Percentiles rank a stretch among this genome's conserved stretches.
Evolutionary conservation across 2,113 vertebrate species (phyloP).

Genomic region (Lipophrys pholis): DNA sequence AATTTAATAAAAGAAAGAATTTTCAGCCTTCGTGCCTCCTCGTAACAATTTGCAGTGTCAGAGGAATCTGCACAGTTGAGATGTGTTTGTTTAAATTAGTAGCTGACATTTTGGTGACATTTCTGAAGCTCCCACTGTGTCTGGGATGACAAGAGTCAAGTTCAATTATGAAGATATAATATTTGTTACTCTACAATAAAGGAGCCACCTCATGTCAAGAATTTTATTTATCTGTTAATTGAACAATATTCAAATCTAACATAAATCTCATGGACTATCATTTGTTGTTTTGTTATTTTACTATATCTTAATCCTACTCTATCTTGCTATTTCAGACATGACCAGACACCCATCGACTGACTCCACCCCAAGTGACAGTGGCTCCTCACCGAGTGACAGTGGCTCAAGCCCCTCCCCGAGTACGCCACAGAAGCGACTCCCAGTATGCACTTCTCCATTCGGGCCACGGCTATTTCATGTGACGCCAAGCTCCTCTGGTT

Average conservation of each 20-base stretch:
- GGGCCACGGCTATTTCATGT: constrained; percentile 76
- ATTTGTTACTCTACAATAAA: constrained; percentile 16
- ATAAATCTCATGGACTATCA: no score
- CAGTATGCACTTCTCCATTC: constrained; percentile 76
- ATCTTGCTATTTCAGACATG: constrained; percentile 74
- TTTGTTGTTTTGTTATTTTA: no score
- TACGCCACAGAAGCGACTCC: constrained; percentile 82
- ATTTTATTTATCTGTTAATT: no score
- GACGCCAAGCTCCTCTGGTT: constrained; percentile 65
- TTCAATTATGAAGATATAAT: constrained; percentile 14
- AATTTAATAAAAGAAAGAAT: background rate
- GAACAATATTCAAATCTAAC: no score
- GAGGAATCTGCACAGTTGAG: background rate
- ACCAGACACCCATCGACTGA: constrained; percentile 82
- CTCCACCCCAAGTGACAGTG: constrained; percentile 82
- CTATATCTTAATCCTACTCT: no score
- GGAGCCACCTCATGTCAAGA: background rate
- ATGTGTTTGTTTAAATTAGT: constrained; percentile 11
- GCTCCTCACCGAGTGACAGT: constrained; percentile 81
- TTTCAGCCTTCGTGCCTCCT: background rate
- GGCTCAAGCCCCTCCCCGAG: constrained; percentile 81
- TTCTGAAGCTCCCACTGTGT: constrained; percentile 15
- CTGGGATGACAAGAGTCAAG: constrained; percentile 20
- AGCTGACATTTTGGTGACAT: constrained; percentile 40
- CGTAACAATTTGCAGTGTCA: constrained; percentile 16